Evolutionary conservation across 2,113 vertebrate species (phyloP), one percentile per base, ranked within the genome.

Genomic region (Chlamydotis undulata): DNA sequence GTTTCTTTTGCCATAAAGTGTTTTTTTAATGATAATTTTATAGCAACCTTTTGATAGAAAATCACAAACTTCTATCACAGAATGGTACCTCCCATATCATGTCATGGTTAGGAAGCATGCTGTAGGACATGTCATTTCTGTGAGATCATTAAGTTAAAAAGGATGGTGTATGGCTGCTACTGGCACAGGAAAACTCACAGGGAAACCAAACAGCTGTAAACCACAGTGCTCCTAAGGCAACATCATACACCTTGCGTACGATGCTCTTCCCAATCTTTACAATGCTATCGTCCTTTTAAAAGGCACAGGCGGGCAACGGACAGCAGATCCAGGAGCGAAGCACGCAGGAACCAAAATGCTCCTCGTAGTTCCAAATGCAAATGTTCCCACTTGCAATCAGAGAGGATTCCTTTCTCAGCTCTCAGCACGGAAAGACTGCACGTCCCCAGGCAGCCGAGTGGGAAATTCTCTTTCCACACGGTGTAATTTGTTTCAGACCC

Each of bases 401-500:
- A 90, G 47, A 76, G 53, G 33, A 64, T 64, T 19, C 21, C 39
- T n/a, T 68, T 70, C 75, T 77, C 55, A 77, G 55, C 52, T 77
- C 45, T 73, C 53, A 84, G 61, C 78, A 69, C 5, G 84, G 82
- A 94, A 96, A 79, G 12, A 65, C 17, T 60, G 69, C 79, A 29
- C 3, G 10, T 50, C 39, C 45, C 59, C 78, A 67, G 61, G 88
- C 61, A 75, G 70, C 47, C 0, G 0, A 91, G 82, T 28, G 85
- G 95, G 95, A 96, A 95, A 94, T 57, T 80, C 67, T 84, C 57
- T 80, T 96, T 95, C 85, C 90, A 64, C 55, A n/a, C 25, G 47
- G 82, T 73, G 50, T 76, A 49, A 93, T 69, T 80, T 55, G 28
- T 89, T 87, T 57, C 79, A 90, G 68, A 10, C 12, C 49, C 90